phyloP scores from a whole-genome alignment of 2,113 vertebrate genomes.

The Hippolais icterina region DNA sequence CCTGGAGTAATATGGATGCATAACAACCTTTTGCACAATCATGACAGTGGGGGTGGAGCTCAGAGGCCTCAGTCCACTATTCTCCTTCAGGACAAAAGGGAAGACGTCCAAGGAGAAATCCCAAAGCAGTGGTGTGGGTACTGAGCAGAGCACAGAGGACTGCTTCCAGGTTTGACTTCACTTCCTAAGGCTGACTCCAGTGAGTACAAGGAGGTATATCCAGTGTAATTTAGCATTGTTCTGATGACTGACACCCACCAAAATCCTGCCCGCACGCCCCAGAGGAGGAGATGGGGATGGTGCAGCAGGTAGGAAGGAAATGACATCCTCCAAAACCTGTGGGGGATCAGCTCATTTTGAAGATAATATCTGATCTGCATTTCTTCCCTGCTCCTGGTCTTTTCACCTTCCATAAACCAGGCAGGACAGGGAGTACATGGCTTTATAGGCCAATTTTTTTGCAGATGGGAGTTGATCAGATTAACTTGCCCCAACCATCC shows the following conservation, averaged over 20 bases:
- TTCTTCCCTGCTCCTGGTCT: neutral
- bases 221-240: neutral
- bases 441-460: neutral
- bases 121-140: neutral
- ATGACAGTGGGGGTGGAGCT: neutral
- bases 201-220: neutral
- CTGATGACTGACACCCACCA: neutral
- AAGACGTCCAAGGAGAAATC: neutral
- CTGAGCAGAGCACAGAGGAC: neutral
- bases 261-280: neutral
- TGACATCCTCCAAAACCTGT: neutral
- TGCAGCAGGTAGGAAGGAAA: neutral
- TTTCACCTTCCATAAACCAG: neutral
- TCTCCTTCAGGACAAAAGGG: neutral
- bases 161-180: neutral
- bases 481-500: neutral
- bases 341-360: neutral
- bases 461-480: neutral
- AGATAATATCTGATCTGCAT: neutral
- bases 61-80: neutral
- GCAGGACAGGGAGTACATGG: neutral
- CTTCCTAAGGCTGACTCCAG: neutral
- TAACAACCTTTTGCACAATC: neutral
- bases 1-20: neutral
- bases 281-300: neutral